A percentile compares a stretch with the other conserved stretches of the same genome.
These are phyloP conservation scores for Cavia porcellus DNA, from an alignment of 2,113 vertebrate species.

Conservation along the genomic window DNA sequence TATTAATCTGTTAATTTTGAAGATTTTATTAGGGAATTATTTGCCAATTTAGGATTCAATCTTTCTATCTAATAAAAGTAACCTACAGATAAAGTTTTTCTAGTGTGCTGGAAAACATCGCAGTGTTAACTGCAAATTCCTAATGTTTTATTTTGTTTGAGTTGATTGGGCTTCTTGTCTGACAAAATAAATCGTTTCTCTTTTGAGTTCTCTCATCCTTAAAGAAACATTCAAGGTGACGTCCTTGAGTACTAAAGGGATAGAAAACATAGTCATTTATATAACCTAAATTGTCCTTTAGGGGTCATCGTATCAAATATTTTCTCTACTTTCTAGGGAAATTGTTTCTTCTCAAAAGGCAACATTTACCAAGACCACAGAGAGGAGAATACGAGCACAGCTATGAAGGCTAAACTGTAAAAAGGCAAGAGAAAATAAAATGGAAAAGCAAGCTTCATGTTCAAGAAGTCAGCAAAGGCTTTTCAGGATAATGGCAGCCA, in stretches of 20 bases:
- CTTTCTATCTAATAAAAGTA: slow-evolving; percentile 4
- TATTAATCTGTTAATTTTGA: slow-evolving; percentile 52
- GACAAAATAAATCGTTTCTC: not conserved
- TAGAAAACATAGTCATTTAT: not conserved
- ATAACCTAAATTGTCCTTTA: slow-evolving; percentile 4
- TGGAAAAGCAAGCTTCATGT: not conserved
- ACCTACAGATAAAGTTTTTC: not conserved
- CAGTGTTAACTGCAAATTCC: not conserved
- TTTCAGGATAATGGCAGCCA: not conserved
- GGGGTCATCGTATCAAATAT: not conserved
- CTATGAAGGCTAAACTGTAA: not conserved
- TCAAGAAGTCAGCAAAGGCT: not conserved
- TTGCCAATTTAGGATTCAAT: not conserved
- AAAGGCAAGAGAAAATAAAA: not conserved
- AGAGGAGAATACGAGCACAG: not conserved
- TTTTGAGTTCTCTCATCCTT: not conserved
- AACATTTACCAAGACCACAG: not conserved
- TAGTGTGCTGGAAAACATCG: not conserved
- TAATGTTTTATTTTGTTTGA: not conserved
- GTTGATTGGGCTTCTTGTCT: not conserved
- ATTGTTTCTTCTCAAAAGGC: not conserved
- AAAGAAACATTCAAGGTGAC: slow-evolving; percentile 16
- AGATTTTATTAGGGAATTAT: slow-evolving; percentile 2
- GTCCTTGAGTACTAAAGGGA: not conserved
- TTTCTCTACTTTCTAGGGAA: not conserved